Evolutionary conservation across 2,113 vertebrate species (phyloP).

Genomic region (Lepidothrix coronata): DNA sequence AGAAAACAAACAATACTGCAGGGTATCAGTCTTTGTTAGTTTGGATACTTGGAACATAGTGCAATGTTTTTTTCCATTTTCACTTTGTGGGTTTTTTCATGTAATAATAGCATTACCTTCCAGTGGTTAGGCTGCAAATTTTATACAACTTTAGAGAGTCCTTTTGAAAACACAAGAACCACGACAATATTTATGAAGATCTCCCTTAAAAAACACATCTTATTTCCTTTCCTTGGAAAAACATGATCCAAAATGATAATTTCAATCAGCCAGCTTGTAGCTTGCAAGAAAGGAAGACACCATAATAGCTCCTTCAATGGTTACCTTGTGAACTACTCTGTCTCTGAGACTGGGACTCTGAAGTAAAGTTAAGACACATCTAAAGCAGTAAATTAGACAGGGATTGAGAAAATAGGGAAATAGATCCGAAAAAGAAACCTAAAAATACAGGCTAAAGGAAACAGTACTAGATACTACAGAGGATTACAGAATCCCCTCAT

Average conservation of each 20-base stretch:
- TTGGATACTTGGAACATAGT: not conserved
- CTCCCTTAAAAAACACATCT: not conserved
- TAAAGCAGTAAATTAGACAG: not conserved
- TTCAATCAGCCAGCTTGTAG: not conserved
- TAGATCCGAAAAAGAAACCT: not conserved
- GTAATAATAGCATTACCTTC: not conserved
- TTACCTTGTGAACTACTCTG: not conserved
- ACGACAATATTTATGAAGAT: not conserved
- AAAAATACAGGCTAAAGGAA: not conserved
- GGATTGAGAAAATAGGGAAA: not conserved
- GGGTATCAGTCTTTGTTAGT: not conserved
- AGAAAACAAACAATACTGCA: not conserved
- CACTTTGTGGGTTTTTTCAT: not conserved
- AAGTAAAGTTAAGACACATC: not conserved
- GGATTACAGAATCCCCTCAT: not conserved
- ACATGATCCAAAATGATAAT: not conserved
- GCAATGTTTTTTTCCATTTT: not conserved
- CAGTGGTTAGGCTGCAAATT: not conserved
- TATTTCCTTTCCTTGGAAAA: not conserved
- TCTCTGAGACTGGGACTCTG: not conserved
- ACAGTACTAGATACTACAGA: not conserved
- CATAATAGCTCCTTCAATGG: not conserved
- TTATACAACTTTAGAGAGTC: not conserved
- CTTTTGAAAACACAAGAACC: not conserved
- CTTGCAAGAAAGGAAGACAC: not conserved